These are phyloP conservation scores for Saccopteryx bilineata DNA, from an alignment of 2,113 vertebrate genomes.

Conservation along the genomic window DNA sequence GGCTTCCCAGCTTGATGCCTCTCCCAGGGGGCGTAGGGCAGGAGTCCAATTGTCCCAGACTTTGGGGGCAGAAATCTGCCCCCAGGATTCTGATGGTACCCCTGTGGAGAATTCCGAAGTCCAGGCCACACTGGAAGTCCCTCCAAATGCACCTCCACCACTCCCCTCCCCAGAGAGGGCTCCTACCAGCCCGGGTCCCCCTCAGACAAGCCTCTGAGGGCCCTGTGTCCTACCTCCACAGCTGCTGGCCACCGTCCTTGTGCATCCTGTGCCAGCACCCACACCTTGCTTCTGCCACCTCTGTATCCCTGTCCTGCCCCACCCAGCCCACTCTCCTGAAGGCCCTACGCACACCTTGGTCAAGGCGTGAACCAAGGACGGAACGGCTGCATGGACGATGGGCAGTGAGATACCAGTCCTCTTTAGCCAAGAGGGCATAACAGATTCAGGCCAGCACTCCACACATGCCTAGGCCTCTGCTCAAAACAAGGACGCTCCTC, in stretches of 20 bases:
- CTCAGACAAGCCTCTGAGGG: neutral
- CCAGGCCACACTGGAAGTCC: neutral
- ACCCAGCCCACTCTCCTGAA: neutral
- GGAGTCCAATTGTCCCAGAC: neutral
- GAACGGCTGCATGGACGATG: neutral
- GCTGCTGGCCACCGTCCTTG: neutral
- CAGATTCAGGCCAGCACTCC: neutral
- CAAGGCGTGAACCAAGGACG: neutral
- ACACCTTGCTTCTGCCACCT: neutral
- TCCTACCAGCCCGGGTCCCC: neutral
- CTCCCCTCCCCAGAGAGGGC: neutral
- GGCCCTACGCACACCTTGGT: neutral
- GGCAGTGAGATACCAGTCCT: neutral
- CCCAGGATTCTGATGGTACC: neutral
- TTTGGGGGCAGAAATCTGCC: neutral
- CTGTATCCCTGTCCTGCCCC: neutral
- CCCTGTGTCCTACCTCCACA: neutral
- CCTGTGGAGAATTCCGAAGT: neutral
- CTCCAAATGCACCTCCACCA: neutral
- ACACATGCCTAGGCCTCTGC: neutral
- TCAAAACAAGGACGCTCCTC: neutral
- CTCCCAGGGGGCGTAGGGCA: accelerated
- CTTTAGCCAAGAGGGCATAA: neutral
- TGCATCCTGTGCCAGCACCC: neutral
- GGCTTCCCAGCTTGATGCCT: neutral